Conservation (phyloP, 1,140 invertebrate genomes). For the Dinoponera quadriceps region DNA sequence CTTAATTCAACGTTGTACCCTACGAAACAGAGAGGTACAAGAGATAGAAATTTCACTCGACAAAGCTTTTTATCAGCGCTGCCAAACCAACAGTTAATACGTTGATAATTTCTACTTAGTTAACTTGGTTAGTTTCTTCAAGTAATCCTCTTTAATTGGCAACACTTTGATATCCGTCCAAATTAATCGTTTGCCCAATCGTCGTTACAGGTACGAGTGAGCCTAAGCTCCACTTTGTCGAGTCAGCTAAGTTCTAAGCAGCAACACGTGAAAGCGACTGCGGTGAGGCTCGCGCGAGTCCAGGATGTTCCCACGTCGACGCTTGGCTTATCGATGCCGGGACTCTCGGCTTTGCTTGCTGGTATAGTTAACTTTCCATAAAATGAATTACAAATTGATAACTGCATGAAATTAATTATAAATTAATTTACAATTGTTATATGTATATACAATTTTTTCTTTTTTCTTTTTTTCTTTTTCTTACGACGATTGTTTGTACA, state of each 20-base stretch:
- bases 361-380: constrained; percentile 74
- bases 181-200: neutral
- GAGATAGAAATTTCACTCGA: too few species aligned
- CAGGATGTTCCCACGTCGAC: constrained; percentile 82
- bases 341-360: constrained; percentile 85
- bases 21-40: neutral
- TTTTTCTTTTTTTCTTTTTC: too few species aligned
- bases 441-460: too few species aligned
- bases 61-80: too few species aligned
- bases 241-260: constrained; percentile 82
- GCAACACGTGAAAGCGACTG: constrained; percentile 83
- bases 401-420: too few species aligned
- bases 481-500: too few species aligned
- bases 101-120: neutral
- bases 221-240: constrained; percentile 81
- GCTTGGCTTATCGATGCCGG: constrained; percentile 85
- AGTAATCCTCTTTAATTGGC: neutral
- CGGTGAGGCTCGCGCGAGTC: constrained; percentile 83
- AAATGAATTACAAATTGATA: neutral
- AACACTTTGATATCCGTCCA: constrained; percentile 17
- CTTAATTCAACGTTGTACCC: neutral
- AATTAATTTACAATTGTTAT: too few species aligned
- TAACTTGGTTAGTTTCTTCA: neutral
- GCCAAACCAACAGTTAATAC: neutral
- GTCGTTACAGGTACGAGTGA: constrained; percentile 80